Base-by-base conservation (phyloP, 1,140 invertebrate genomes). In the Macrosteles quadrilineatus region DNA sequence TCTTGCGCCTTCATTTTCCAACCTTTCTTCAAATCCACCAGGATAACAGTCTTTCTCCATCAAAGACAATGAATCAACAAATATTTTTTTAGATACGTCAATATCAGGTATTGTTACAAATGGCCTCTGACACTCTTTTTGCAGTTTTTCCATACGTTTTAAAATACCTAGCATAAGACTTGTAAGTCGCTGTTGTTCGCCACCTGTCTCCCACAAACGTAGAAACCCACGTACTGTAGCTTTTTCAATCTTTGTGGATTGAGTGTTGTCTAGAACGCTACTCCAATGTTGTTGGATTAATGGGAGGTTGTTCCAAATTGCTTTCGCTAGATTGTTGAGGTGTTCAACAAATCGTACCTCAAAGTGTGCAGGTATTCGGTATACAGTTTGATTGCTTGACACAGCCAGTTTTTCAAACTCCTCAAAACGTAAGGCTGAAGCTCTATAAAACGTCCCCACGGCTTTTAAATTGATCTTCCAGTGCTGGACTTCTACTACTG, bases 221-320 rank as follows among this genome's bases (percentile, higher is more conserved):
- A 69, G 59, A 59, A 69, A 69, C 23, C 55, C 68, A 59, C 23
- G 29, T n/a, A 21, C 57, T 21, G 32, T 64, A 19, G 55, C 4
- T 62, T 69, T 69, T n/a, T 68, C 50, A 31, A 14, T 68, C 55
- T 19, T 68, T n/a, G n/a, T n/a, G n/a, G n/a, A n/a, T n/a, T n/a
- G n/a, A n/a, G n/a, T n/a, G n/a, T n/a, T n/a, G n/a, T n/a, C n/a
- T n/a, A n/a, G n/a, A n/a, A n/a, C n/a, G n/a, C n/a, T n/a, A n/a
- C n/a, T n/a, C n/a, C n/a, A n/a, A n/a, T n/a, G n/a, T n/a, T n/a
- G n/a, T n/a, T n/a, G n/a, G n/a, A n/a, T n/a, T n/a, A n/a, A n/a
- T 31, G n/a, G 21, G n/a, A 69, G 23, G 59, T 69, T 69, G n/a
- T 69, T 57, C 47, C 66, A 68, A 55, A 68, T 45, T 23, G 66